phyloP scores from a whole-genome alignment of 2,888 invertebrate genomes.

The Eupithecia subfuscata region DNA sequence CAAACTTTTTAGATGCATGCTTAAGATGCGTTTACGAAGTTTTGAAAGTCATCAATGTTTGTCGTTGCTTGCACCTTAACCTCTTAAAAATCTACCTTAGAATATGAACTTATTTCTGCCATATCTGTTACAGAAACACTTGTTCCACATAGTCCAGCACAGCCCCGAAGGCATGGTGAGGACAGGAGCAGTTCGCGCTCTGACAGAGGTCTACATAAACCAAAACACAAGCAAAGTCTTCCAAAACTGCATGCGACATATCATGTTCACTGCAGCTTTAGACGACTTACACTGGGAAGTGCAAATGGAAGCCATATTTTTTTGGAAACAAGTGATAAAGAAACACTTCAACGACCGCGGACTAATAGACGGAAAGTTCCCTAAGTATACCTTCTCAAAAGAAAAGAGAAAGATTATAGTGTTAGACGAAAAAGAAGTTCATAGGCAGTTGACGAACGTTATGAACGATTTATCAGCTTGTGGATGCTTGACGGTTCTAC shows the following conservation, averaged over 20 bases:
- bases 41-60: neutral
- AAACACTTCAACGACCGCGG: constrained; percentile 79
- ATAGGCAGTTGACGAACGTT: constrained; percentile 83
- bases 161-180: constrained; percentile 89
- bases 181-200: constrained; percentile 85
- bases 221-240: constrained; percentile 74
- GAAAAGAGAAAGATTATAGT: constrained; percentile 88
- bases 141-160: constrained; percentile 80
- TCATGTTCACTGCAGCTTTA: constrained; percentile 85
- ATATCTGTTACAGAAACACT: constrained; percentile 64
- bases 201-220: constrained; percentile 84
- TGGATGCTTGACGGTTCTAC: constrained; percentile 87
- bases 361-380: constrained; percentile 89
- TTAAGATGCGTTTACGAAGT: neutral
- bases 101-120: neutral
- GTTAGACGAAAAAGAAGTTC: constrained; percentile 85
- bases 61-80: neutral
- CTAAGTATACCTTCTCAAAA: constrained; percentile 88
- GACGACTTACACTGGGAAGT: constrained; percentile 91
- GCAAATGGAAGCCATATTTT: constrained; percentile 86
- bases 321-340: constrained; percentile 86
- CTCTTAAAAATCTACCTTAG: neutral
- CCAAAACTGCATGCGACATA: constrained; percentile 78
- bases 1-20: neutral
- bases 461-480: constrained; percentile 85